phyloP scores from a whole-genome alignment of 2,797 vertebrate species.

The Dallia pectoralis region DNA sequence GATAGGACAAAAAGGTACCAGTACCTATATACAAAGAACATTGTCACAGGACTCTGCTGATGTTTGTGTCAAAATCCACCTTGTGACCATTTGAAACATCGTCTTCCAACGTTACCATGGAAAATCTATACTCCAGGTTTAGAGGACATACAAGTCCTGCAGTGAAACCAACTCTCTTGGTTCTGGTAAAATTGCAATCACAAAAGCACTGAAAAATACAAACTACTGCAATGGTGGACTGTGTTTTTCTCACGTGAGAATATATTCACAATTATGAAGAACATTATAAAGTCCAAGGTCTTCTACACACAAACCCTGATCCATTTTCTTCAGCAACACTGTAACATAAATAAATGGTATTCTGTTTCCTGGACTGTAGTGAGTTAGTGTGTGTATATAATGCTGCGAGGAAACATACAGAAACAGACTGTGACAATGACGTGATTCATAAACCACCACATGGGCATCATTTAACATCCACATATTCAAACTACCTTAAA shows the following conservation, averaged over 20 bases:
- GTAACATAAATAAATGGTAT: constrained; percentile 1
- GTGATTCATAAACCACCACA: not conserved
- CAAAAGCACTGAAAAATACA: constrained; percentile 34
- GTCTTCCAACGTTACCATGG: not conserved
- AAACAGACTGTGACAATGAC: not conserved
- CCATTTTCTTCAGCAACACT: not conserved
- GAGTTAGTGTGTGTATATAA: not conserved
- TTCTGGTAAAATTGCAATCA: not conserved
- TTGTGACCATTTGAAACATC: not conserved
- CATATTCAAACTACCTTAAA: not conserved
- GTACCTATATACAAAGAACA: constrained; percentile 83
- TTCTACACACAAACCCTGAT: not conserved
- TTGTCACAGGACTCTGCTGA: constrained; percentile 1
- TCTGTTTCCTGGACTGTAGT: not conserved
- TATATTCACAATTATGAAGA: not conserved
- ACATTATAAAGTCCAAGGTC: not conserved
- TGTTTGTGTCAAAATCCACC: not conserved
- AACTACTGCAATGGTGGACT: constrained; percentile 72
- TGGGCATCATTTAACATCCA: not conserved
- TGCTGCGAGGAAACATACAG: not conserved
- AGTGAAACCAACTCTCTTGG: not conserved
- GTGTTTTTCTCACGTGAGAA: constrained; percentile 51
- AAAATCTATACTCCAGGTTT: not conserved
- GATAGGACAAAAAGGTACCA: constrained; percentile 79
- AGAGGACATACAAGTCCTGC: not conserved